Conservation (phyloP, 2,113 vertebrate species). For the Nematolebias whitei region DNA sequence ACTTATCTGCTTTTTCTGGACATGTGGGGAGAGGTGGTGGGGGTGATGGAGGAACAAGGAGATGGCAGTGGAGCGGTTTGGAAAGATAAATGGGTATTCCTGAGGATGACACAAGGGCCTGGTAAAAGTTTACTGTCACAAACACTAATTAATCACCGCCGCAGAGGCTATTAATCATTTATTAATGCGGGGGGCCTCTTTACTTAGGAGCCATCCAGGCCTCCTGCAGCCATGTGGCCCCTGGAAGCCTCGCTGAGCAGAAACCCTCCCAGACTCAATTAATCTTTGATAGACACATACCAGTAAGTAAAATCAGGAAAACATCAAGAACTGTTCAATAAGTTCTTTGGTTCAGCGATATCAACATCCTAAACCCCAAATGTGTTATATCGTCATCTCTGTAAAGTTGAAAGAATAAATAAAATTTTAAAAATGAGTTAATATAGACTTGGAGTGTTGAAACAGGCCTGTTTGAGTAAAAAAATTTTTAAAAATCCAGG, state of each 20-base stretch:
- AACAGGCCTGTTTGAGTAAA: no score
- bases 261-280: conserved; percentile 83
- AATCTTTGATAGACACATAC: conserved; percentile 80
- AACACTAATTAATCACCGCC: conserved; percentile 89
- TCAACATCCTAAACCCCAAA: not conserved
- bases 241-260: conserved; percentile 73
- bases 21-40: conserved; percentile 22
- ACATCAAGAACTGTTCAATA: conserved; percentile 79
- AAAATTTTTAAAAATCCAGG: no score
- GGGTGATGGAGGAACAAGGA: conserved; percentile 1
- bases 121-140: conserved; percentile 84
- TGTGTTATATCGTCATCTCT: not conserved
- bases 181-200: conserved; percentile 85
- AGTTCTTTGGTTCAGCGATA: conserved; percentile 33
- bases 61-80: conserved; percentile 12
- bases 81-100: conserved; percentile 76
- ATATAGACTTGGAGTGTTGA: no score
- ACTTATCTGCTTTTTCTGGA: conserved; percentile 67
- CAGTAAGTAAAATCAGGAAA: conserved; percentile 80
- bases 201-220: conserved; percentile 76
- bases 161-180: conserved; percentile 86
- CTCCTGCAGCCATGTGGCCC: conserved; percentile 73
- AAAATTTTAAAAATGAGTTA: no score
- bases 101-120: conserved; percentile 67
- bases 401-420: no score